Conservation (phyloP, 2,113 vertebrate species). For the Crotalus tigris region DNA sequence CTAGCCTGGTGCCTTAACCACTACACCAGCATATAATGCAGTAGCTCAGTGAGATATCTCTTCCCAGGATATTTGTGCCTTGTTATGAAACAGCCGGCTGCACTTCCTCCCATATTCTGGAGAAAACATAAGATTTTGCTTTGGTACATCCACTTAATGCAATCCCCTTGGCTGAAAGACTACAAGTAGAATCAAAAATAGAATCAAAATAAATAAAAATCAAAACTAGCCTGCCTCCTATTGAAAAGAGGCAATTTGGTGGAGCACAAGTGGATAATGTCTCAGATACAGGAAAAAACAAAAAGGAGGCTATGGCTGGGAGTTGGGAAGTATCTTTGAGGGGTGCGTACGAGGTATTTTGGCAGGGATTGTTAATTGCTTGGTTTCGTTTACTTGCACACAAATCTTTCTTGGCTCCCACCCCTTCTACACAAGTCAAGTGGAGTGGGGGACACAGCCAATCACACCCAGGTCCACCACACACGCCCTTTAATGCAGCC, state of each 20-base stretch:
- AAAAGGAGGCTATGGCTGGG: neutral
- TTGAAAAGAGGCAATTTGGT: neutral
- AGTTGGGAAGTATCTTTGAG: neutral
- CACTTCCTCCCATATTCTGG: neutral
- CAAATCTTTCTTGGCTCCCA: neutral
- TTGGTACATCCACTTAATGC: neutral
- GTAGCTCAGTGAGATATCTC: neutral
- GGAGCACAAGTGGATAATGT: neutral
- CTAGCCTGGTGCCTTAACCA: neutral
- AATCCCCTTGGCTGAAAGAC: neutral
- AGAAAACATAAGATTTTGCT: neutral
- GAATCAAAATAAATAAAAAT: neutral
- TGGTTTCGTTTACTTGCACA: neutral
- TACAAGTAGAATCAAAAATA: neutral
- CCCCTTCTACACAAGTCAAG: neutral
- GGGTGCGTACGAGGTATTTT: neutral
- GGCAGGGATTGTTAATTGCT: neutral
- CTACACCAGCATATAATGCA: neutral
- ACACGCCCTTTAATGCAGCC: neutral
- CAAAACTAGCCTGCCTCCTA: neutral
- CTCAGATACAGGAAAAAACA: no score
- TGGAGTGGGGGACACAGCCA: neutral
- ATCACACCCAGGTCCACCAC: neutral
- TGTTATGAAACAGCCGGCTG: accelerated
- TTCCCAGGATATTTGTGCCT: neutral